Evolutionary conservation across 2,113 vertebrate genomes (phyloP).

Genomic region (Nettapus auritus): DNA sequence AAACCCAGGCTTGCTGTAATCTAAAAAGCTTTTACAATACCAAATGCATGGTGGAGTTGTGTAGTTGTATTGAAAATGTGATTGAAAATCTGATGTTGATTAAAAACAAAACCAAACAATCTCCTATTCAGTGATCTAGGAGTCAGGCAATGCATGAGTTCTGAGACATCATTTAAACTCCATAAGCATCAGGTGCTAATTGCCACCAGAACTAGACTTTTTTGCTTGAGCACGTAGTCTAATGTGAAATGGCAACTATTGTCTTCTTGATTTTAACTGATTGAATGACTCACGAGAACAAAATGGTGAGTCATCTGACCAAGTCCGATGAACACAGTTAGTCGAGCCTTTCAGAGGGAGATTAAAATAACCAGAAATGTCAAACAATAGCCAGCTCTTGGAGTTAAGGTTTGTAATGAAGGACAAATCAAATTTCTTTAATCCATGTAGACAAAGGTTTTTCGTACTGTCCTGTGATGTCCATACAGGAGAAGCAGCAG

Average conservation of each 20-base stretch:
- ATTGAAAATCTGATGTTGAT: not conserved
- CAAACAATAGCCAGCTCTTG: conserved; percentile 36
- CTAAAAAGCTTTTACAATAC: not conserved
- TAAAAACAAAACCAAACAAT: not conserved
- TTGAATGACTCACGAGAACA: not conserved
- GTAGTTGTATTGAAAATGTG: not conserved
- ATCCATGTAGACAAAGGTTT: conserved; percentile 12
- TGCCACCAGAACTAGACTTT: not conserved
- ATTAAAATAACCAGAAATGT: conserved; percentile 29
- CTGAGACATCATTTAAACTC: not conserved
- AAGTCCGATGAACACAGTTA: conserved; percentile 19
- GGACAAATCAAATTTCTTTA: conserved; percentile 44
- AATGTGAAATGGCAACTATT: not conserved
- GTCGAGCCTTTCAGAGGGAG: conserved; percentile 6
- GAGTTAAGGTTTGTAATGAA: conserved; percentile 34
- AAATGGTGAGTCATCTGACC: conserved; percentile 23
- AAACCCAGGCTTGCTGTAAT: not conserved
- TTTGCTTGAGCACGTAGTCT: not conserved
- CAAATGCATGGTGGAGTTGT: not conserved
- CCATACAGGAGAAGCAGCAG: not conserved
- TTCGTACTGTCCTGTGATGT: conserved; percentile 4
- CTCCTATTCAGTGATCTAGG: not conserved
- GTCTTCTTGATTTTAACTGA: conserved; percentile 4
- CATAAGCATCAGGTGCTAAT: not conserved
- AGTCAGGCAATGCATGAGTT: not conserved